Base-by-base conservation (phyloP, 2,888 invertebrate species). In the Platypus cylindrus region DNA sequence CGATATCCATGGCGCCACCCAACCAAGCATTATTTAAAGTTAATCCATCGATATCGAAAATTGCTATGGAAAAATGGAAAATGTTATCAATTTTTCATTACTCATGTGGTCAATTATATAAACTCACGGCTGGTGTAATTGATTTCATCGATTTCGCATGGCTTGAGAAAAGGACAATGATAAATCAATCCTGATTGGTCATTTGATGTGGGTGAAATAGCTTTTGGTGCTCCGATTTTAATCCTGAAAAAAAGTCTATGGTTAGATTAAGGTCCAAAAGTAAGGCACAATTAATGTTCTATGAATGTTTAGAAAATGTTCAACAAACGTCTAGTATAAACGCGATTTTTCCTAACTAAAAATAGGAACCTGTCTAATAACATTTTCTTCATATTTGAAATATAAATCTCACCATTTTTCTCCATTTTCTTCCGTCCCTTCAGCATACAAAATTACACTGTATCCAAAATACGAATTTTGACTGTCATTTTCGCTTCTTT, bases 1-100 rank as follows among this genome's bases (percentile, higher is more conserved):
- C 53, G 7, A 63, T 50, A 34, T 57, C 59, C 53, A 64, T 60
- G 2, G 55, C 43, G 9, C 56, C 61, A 8, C 65, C 64, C n/a
- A 59, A 51, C 59, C 28, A 34, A 27, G 16, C 16, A 23, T 9
- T 12, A 25, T 12, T 25, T 25, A 25, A 25, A 11, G 25, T 25
- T 5, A 25, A 25, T 15, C 3, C 12, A 17, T 33, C 26, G 13
- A 25, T 20, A 27, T 33, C 16, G 7, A 30, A n/a, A 17, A 5
- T 24, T 4, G 23, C 34, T 34, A 31, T 30, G 34, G n/a, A 11
- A 11, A n/a, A 18, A 30, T 2, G 7, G 5, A 28, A 28, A 9
- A 16, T 11, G 17, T 16, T 14, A n/a, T n/a, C n/a, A n/a, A n/a
- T n/a, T n/a, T n/a, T n/a, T n/a, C n/a, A n/a, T n/a, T n/a, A n/a